Evolutionary conservation across 2,113 vertebrate species (phyloP), one percentile per base, ranked within the genome.

Genomic region (Tursiops truncatus): DNA sequence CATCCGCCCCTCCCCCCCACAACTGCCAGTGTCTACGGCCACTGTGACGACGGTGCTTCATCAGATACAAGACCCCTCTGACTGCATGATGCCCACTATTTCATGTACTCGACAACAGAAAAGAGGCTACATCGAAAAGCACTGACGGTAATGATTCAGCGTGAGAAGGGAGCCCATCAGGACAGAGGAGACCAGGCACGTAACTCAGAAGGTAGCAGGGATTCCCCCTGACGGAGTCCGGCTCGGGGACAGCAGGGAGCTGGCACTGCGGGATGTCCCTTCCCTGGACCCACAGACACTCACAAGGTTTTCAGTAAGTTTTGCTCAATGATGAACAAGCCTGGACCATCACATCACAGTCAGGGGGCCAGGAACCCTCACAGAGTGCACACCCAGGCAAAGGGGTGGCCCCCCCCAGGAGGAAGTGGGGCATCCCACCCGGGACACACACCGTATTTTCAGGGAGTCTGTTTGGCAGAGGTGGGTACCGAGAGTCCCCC

Each of bases 191-290:
- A 56, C 11, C 3, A 17, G 13, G 23, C 41, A 1, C 2, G 0
- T 1, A 50, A 23, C 50, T 8, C 74, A 1, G 31, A 53, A 65
- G 63, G 26, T 65, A 13, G 60, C 63, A 5, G 28, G 13, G 26
- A 14, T 6, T 14, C 28, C 63, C 13, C 11, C 28, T 12, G 28
- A 31, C 28, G 12, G 38, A 31, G 25, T 23, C 68, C 1, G 0
- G 31, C 26, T 20, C 8, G 0, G 5, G 4, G 33, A 20, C 6
- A 11, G 10, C 11, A 2, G 62, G 60, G 41, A 1, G 33, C 63
- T 18, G 0, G 2, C 77, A 4, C 25, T 1, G 6, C 0, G 0
- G 31, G 8, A 1, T 0, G 8, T 60, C 62, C 71, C 18, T 53
- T 14, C 28, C 44, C 3, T 0, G 26, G 36, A 33, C 86, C 33